These are phyloP conservation scores for Cirrhinus mrigala DNA, from an alignment of 2,797 vertebrate genomes.

Conservation along the genomic window DNA sequence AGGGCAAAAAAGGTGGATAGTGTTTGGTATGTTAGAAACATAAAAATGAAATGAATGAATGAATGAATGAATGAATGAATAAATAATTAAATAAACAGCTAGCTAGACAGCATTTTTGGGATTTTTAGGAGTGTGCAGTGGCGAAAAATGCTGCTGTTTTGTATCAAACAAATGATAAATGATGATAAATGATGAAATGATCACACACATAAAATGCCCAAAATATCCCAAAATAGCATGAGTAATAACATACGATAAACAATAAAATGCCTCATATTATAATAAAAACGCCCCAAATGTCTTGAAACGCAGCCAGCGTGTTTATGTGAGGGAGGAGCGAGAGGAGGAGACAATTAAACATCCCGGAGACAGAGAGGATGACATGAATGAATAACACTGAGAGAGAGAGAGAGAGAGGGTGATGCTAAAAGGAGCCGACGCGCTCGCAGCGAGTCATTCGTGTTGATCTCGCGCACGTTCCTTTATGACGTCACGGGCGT, in stretches of 20 bases:
- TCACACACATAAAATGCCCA: not conserved
- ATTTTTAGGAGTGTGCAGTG: no score
- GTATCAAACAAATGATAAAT: not conserved
- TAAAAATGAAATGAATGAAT: no score
- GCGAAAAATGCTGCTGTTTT: not conserved
- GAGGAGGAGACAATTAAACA: not conserved
- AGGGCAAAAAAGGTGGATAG: no score
- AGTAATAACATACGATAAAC: not conserved
- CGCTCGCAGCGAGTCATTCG: constrained; percentile 38
- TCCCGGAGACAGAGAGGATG: not conserved
- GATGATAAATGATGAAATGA: not conserved
- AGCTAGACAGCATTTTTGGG: not conserved
- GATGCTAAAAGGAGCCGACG: constrained; percentile 28
- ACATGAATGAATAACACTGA: not conserved
- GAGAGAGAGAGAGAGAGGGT: not conserved
- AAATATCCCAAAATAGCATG: not conserved
- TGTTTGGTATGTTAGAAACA: no score
- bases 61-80: no score
- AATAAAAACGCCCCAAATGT: not conserved
- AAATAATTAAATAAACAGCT: no score
- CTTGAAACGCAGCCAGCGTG: not conserved
- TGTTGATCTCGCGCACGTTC: constrained; percentile 6
- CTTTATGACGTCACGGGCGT: constrained; percentile 26
- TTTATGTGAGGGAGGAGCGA: not conserved
- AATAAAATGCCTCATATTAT: not conserved